Evolutionary conservation across 2,113 vertebrate species (phyloP).

Genomic region (zebrafish (Danio rerio)): GRCz12tu NC_133189.1:46234001-46234500

Average conservation of each 20-base stretch:
- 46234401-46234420: conserved; percentile 49
- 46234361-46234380: conserved; percentile 40
- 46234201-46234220: too few relatives aligned
- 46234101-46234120: too few relatives aligned
- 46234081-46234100: too few relatives aligned
- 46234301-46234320: conserved; percentile 59
- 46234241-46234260: not conserved
- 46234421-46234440: conserved; percentile 39
- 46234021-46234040: too few relatives aligned
- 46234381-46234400: conserved; percentile 37
- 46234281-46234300: conserved; percentile 40
- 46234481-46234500: conserved; percentile 46
- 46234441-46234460: conserved; percentile 31
- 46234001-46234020: too few relatives aligned
- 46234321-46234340: conserved; percentile 42
- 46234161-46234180: too few relatives aligned
- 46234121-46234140: too few relatives aligned
- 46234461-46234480: not conserved
- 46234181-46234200: too few relatives aligned
- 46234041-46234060: too few relatives aligned
- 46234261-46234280: conserved; percentile 35
- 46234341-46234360: conserved; percentile 41
- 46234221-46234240: conserved; percentile 33
- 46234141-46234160: too few relatives aligned
- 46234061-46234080: too few relatives aligned